Evolutionary conservation across 1,140 invertebrate species (phyloP), one percentile per base, ranked within the genome.

Genomic region (Trichonephila clavipes): DNA sequence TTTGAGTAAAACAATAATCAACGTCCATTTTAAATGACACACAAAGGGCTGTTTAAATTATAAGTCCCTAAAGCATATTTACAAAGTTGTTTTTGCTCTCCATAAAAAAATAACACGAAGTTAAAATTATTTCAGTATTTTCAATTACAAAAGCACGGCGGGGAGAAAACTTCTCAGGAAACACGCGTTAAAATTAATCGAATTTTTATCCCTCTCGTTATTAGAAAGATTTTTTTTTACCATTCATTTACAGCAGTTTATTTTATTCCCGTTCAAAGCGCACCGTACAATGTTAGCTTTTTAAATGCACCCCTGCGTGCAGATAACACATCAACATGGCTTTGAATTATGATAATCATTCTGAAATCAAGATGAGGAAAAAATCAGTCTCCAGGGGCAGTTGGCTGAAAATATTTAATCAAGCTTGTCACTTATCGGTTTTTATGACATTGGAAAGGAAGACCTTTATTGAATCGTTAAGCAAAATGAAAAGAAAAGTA

Each of bases 321-420:
- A 77, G 51, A 90, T 77, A 90, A 72, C 69, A 12, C 81, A 91
- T 91, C 61, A 64, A 19, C 40, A 44, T 51, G 66, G 40, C 44
- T 83, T 66, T 85, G 81, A 91, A 81, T 83, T 66, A 91, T 91
- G 77, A 82, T 90, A 90, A 91, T 91, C 90, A 24, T 51, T 34
- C 59, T 5, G 40, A 62, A 86, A 92, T 66, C 61, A 72, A 62
- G 21, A 81, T 58, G 82, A 34, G 51, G 21, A 40, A 61, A 28
- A 72, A 87, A 92, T n/a, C 19, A n/a, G 28, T 83, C 81, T 92
- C 91, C 40, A 92, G 66, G 62, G 83, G 83, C 83, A 85, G 44
- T 92, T 87, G 64, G 91, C 44, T 59, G 90, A 92, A 92, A 87
- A 92, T 92, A 92, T 92, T 92, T 87, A 92, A 92, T 92, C 91